Evolutionary conservation across 2,888 invertebrate genomes (phyloP).

Genomic region (Liodrosophila aerea): DNA sequence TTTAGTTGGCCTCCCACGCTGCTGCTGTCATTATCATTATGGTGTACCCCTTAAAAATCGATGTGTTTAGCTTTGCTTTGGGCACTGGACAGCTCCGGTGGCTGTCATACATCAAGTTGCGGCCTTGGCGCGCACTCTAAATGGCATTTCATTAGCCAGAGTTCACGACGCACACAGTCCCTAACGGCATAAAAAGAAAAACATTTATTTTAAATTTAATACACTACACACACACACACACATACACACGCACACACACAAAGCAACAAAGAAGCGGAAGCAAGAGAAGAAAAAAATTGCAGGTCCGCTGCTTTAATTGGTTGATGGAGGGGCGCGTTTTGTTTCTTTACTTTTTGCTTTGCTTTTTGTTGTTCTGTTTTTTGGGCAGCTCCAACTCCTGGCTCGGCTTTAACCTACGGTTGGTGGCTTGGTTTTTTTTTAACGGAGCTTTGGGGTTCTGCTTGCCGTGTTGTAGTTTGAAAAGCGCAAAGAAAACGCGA

Average conservation of each 20-base stretch:
- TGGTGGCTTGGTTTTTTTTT: conserved; percentile 12
- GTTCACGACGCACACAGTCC: conserved; percentile 18
- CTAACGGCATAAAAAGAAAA: conserved; percentile 46
- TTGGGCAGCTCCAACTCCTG: conserved; percentile 15
- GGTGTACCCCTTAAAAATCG: conserved; percentile 21
- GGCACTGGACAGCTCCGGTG: conserved; percentile 21
- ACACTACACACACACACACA: conserved; percentile 43
- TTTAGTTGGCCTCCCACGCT: conserved; percentile 19
- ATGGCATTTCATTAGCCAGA: conserved; percentile 65
- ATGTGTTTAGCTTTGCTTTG: conserved; percentile 40
- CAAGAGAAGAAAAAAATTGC: conserved; percentile 31
- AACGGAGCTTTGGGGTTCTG: neutral
- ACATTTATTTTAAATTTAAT: conserved; percentile 74
- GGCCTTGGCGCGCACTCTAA: conserved; percentile 40
- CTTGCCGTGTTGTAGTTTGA: conserved; percentile 44
- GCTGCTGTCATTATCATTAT: neutral
- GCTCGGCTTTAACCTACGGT: conserved; percentile 25
- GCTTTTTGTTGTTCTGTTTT: conserved; percentile 11
- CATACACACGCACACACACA: conserved; percentile 12
- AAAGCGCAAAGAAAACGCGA: conserved; percentile 67
- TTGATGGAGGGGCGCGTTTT: conserved; percentile 37
- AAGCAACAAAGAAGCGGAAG: conserved; percentile 26
- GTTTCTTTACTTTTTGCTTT: conserved; percentile 12
- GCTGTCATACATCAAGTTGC: conserved; percentile 60
- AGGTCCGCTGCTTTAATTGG: conserved; percentile 61